Base-by-base conservation (phyloP, 2,797 vertebrate genomes). In the Syngnathus acus region DNA sequence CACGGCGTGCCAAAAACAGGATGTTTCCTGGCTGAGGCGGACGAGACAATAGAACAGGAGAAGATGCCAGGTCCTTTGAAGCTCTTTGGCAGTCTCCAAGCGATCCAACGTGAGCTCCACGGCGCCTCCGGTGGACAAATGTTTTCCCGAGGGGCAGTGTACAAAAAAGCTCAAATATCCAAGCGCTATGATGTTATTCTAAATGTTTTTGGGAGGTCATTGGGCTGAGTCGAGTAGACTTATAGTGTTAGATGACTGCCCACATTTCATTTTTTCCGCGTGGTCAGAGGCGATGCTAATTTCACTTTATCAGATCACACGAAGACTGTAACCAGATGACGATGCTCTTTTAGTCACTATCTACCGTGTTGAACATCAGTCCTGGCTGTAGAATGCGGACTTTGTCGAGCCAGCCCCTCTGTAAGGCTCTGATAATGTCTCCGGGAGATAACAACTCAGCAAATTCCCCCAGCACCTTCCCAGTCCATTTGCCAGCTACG, bases 1-100 rank as follows among this genome's bases (percentile, higher is more conserved):
- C 51, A 60, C 66, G 57, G 47, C 64, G 70, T 79, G 70, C 76
- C 77, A 84, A 78, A 84, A 72, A 65, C 67, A 75, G 67, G 67
- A 76, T 69, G 69, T 70, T 72, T 82, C 77, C 82, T 87, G 83
- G 78, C 72, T 1, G 11, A 68, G 42, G 26, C 57, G 55, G 72
- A 84, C 79, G 79, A 77, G 75, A 62, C 48, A 38, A 74, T 55
- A 1, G 8, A 72, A 75, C 76, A 76, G 84, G 78, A 84, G 83
- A 85, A 71, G 71, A 67, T 67, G 75, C 63, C 68, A 74, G 76
- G 71, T 64, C 82, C 82, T 88, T 89, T 89, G 86, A 88, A 86
- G 81, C 72, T 74, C 71, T 72, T 70, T 86, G 81, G 82, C 83
- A 76, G 39, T 62, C 71, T 80, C 76, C 65, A 65, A 0, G 58